Base-by-base conservation (phyloP, 2,888 invertebrate species). In the Gandaritis pyraliata region DNA sequence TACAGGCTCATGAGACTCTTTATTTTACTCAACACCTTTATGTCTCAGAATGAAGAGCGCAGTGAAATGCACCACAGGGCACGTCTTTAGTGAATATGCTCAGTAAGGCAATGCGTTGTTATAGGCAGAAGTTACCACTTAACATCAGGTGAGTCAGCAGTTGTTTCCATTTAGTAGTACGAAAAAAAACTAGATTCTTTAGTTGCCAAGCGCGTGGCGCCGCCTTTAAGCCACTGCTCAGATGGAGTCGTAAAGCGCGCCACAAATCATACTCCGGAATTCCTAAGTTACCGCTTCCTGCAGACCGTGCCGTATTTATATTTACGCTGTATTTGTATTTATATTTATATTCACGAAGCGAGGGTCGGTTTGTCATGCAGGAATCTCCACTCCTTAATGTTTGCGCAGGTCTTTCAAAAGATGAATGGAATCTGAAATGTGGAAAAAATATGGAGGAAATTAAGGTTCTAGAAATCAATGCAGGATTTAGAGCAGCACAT, bases 221-320 rank as follows among this genome's bases (percentile, higher is more conserved):
- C 18, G 57, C 38, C 54, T 53, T 59, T 59, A 61, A 48, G 48
- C 48, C 60, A 43, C 47, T 36, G 33, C 49, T 62, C 45, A 58
- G 58, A 58, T 58, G 63, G 47, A 59, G 62, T 66, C 71, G 70
- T 72, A 75, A 73, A 81, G 72, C 78, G 74, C 66, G 81, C 87
- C 88, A 93, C 93, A 93, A 93, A 93, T 94, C 93, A 93, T 92
- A 85, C 69, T 80, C 87, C 93, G 93, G 93, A 93, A 93, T 93
- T 93, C 93, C 93, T 93, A 92, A 91, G 86, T 92, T 91, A 90
- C 90, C 89, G 72, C 59, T 78, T 82, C 81, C 81, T 72, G 72
- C 58, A 49, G 59, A 83, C 80, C 88, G 36, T 56, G 83, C 80
- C 88, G 36, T 58, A 50, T 62, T 60, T 41, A 61, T 68, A 66